Percentiles rank a stretch among this genome's conserved stretches.
Evolutionary conservation across 2,797 vertebrate genomes (phyloP).

Genomic region (Anolis apletophallus): DNA sequence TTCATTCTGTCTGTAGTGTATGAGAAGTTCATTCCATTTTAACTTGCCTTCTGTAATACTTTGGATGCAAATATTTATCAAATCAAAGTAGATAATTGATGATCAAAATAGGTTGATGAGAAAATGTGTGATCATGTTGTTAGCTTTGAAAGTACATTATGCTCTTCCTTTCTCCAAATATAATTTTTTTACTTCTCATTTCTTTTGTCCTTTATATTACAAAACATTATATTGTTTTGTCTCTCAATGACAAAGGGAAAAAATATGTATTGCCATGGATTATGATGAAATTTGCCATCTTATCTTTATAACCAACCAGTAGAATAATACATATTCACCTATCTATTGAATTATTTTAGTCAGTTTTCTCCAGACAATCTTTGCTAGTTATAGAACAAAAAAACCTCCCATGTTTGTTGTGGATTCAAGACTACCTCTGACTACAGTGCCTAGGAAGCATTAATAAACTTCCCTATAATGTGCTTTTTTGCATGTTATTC

Average conservation of each 20-base stretch:
- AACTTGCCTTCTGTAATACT: not conserved
- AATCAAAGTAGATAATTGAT: not conserved
- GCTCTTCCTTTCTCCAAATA: not conserved
- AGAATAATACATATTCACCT: not conserved
- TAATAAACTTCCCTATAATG: slow-evolving; percentile 21
- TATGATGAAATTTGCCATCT: not conserved
- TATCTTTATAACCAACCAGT: not conserved
- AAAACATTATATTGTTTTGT: not conserved
- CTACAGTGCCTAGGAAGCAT: slow-evolving; percentile 21
- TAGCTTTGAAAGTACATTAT: not conserved
- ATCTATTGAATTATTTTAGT: not conserved
- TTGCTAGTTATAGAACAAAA: slow-evolving; percentile 24
- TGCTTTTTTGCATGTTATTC: slow-evolving; percentile 3
- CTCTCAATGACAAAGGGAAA: too few relatives aligned
- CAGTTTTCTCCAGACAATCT: not conserved
- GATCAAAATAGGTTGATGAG: not conserved
- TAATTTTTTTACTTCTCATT: not conserved
- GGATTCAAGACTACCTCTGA: not conserved
- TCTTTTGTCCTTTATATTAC: not conserved
- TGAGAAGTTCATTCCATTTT: slow-evolving; percentile 50
- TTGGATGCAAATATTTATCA: not conserved
- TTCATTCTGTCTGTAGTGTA: slow-evolving; percentile 40
- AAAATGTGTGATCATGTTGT: not conserved
- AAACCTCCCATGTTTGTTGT: slow-evolving; percentile 13
- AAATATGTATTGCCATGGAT: not conserved